Base-by-base conservation (phyloP, 2,113 vertebrate species). In the Atlantisia rogersi region DNA sequence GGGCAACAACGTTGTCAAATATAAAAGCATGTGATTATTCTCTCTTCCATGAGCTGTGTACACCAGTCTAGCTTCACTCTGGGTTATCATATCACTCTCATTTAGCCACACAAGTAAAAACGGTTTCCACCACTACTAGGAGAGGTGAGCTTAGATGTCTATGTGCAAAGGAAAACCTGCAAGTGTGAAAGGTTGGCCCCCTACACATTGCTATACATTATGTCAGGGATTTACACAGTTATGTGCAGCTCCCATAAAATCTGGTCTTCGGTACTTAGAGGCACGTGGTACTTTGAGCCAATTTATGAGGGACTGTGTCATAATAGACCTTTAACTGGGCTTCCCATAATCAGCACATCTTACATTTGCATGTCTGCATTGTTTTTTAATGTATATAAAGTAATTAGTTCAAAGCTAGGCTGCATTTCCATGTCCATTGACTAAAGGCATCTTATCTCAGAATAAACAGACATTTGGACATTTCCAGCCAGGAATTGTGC, bases 401-500 rank as follows among this genome's bases (percentile, higher is more conserved):
- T 17, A 74, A 75, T 71, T 29, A 31, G 67, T 31, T 73, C 52
- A 91, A 85, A 94, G 48, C 63, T 48, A 88, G 58, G 62, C 90
- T 94, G 46, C 22, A 44, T 85, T 91, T 93, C 91, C 82, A 48
- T 35, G 37, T 62, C 90, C 71, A 75, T 91, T 97, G 97, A 98
- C 98, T 97, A 96, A 97, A 97, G 97, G 97, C 91, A 96, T 98
- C 65, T 93, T 96, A 96, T 94, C 95, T 94, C 74, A 48, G 92
- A 97, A 95, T 93, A 98, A 96, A 97, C 29, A 95, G 96, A 95
- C 94, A 91, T 96, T 97, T 97, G 97, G 97, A 95, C 78, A 42
- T 94, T 56, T 89, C 92, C 60, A 95, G 96, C 42, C 60, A 96
- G 96, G 95, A 97, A 96, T 1, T 86, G 92, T 94, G 97, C 98